Evolutionary conservation across 2,113 vertebrate genomes (phyloP).

Genomic region (Lathamus discolor): DNA sequence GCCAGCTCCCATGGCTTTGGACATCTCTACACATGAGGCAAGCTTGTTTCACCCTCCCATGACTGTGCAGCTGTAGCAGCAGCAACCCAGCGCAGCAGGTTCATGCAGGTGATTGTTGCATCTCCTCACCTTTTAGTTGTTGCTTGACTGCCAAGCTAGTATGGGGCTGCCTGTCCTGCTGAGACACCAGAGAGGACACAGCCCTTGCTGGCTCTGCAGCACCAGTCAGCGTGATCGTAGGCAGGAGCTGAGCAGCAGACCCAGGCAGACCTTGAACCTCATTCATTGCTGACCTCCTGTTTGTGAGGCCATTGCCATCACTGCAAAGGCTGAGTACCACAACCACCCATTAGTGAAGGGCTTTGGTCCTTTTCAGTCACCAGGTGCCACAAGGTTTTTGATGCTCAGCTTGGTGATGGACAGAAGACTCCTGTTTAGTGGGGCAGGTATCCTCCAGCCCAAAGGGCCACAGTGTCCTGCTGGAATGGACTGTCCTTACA

Average conservation of each 20-base stretch:
- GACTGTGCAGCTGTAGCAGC: rapidly evolving
- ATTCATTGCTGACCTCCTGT: neutral
- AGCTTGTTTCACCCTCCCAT: rapidly evolving
- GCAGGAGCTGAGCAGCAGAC: neutral
- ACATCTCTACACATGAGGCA: neutral
- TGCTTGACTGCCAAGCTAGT: neutral
- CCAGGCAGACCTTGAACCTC: neutral
- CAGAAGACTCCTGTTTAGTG: neutral
- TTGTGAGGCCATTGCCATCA: rapidly evolving
- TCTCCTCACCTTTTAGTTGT: neutral
- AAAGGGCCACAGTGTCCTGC: neutral
- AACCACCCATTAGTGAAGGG: neutral
- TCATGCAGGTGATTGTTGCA: no score
- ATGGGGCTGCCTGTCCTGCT: neutral
- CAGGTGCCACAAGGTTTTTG: neutral
- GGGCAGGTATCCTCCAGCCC: neutral
- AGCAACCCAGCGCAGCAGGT: neutral
- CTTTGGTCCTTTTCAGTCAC: neutral
- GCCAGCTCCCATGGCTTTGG: neutral
- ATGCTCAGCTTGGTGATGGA: neutral
- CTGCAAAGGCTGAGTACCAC: neutral
- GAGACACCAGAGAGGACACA: neutral
- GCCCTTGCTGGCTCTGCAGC: neutral
- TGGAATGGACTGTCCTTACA: neutral
- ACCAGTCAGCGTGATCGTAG: rapidly evolving